Base-by-base conservation (phyloP, 2,888 invertebrate genomes). In the Patella pellucida region DNA sequence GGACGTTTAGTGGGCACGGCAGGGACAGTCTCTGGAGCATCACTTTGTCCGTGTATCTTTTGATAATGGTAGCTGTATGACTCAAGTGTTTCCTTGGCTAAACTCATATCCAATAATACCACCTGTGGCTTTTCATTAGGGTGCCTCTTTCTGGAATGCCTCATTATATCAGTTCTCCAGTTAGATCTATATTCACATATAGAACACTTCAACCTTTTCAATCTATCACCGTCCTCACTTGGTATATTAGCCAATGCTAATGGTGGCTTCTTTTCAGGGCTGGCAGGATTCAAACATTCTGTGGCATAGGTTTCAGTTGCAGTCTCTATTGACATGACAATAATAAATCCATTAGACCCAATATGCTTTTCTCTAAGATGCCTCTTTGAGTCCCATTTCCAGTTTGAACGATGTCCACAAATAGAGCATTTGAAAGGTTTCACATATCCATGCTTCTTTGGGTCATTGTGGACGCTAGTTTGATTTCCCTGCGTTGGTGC, bases 331-430 rank as follows among this genome's bases (percentile, higher is more conserved):
- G 85, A 80, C 72, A 91, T 75, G 51, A 85, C 84, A 31, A 90
- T 88, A 16, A 90, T 84, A 68, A 83, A 80, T 4, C 87, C 86
- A 5, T 80, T 82, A 67, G 78, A 77, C 7, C 78, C 82, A 31
- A 84, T 84, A 80, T 90, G 90, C 69, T 85, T 84, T 16, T 85
- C 82, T 62, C 87, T 79, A 82, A 98, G 97, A 91, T 98, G 98
- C 91, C 98, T 98, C 69, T 97, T 97, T 78, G 98, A 96, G 92
- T 98, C 98, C 97, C 98, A 98, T 83, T 97, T 94, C 98, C 98
- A 98, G 91, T 98, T 98, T 54, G 97, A 97, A 84, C 97, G 94
- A 89, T 97, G 96, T 74, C 96, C 95, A 92, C 98, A 98, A n/a
- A 96, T 93, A 0, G 97, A 97, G 92, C 98, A 98, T 91, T 97